phyloP scores from a whole-genome alignment of 2,797 vertebrate genomes.

The Philypnodon macrostomus region DNA sequence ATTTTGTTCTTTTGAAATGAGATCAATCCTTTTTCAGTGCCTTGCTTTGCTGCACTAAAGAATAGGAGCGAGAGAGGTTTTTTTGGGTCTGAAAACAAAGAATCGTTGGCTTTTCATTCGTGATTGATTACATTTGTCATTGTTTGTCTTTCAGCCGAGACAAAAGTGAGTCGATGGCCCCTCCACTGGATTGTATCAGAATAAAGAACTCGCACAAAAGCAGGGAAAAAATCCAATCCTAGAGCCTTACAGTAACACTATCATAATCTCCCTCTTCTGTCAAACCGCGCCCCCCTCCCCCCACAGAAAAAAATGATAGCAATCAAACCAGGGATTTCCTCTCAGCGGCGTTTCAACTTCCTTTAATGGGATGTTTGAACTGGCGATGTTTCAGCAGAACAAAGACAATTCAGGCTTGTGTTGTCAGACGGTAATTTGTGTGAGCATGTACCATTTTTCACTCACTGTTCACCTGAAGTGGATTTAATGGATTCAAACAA shows the following conservation, averaged over 20 bases:
- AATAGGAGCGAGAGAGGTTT: conserved; percentile 3
- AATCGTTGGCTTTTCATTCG: conserved; percentile 11
- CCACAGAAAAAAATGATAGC: conserved; percentile 34
- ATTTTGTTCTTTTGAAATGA: conserved; percentile 6
- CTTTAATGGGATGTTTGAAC: conserved; percentile 43
- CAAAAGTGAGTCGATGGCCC: conserved; percentile 12
- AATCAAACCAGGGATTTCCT: conserved; percentile 30
- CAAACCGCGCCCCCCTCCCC: conserved; percentile 17
- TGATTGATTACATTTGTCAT: conserved; percentile 37
- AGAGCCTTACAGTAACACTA: conserved; percentile 25
- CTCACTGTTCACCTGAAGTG: conserved; percentile 1
- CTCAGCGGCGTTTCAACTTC: conserved; percentile 4
- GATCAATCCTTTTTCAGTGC: conserved; percentile 3
- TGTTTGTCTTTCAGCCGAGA: conserved; percentile 25
- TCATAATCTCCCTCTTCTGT: conserved; percentile 36
- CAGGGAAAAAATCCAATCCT: conserved; percentile 29
- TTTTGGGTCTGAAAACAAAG: conserved; percentile 4
- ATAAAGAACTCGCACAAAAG: conserved; percentile 11
- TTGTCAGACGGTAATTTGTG: conserved; percentile 17
- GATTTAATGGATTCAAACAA: conserved; percentile 4
- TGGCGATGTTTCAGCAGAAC: conserved; percentile 33
- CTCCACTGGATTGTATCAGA: conserved; percentile 21
- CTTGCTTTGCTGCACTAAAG: not conserved
- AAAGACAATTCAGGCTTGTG: conserved; percentile 20
- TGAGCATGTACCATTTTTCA: no score